A percentile compares a stretch with the other conserved stretches of the same genome.
phyloP scores from a whole-genome alignment of 2,113 vertebrate genomes.

The Siniperca knerii region DNA sequence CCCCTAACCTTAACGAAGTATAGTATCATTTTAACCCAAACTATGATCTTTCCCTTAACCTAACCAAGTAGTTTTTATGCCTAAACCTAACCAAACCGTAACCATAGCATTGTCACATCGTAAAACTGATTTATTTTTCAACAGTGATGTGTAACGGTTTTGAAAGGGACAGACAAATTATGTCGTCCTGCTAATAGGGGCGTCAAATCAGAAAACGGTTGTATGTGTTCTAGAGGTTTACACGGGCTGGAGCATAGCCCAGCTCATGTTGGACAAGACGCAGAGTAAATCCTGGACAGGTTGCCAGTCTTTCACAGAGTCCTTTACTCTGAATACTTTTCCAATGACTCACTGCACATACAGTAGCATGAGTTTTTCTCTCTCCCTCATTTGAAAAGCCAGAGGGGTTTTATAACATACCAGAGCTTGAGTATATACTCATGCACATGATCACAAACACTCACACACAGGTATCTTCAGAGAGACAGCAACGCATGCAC shows the following conservation, averaged over 20 bases:
- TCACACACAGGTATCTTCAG: constrained; percentile 2
- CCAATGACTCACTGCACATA: background rate
- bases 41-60: no score
- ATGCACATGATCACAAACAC: background rate
- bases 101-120: background rate
- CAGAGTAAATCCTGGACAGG: background rate
- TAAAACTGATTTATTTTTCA: background rate
- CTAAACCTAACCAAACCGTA: background rate
- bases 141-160: no score
- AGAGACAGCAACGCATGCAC: background rate
- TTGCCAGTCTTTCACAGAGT: background rate
- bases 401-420: background rate
- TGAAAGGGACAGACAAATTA: background rate
- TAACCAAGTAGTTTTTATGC: no score
- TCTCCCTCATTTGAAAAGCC: constrained; percentile 11
- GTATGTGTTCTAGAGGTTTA: background rate
- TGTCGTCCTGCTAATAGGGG: background rate
- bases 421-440: background rate
- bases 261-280: background rate
- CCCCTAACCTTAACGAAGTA: background rate
- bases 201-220: background rate
- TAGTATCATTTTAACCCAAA: no score
- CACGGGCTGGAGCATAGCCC: no score
- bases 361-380: background rate
- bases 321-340: background rate